Percentiles rank a stretch among this genome's conserved stretches.
phyloP scores from a whole-genome alignment of 2,888 invertebrate species.

The Hanleya hanleyi region DNA sequence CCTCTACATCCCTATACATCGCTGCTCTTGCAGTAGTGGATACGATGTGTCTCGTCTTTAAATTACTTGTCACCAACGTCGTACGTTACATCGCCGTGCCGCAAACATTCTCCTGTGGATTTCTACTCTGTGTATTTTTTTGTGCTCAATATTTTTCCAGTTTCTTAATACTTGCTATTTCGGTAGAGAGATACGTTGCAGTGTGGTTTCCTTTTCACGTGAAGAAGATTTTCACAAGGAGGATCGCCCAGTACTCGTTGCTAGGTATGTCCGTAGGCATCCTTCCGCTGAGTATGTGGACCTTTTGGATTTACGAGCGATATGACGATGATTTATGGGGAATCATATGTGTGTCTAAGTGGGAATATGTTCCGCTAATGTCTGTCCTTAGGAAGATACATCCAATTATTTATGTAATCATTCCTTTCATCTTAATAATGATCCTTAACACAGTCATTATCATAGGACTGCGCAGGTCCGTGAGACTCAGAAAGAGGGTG shows the following conservation, averaged over 20 bases:
- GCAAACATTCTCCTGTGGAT: neutral
- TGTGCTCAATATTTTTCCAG: neutral
- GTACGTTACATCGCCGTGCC: neutral
- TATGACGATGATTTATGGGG: neutral
- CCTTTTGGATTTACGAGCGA: neutral
- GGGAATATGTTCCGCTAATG: neutral
- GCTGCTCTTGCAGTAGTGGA: neutral
- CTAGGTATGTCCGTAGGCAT: neutral
- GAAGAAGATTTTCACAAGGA: neutral
- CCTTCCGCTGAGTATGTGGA: neutral
- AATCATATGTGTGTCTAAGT: neutral
- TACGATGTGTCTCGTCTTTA: neutral
- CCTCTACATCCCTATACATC: neutral
- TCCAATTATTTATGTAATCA: neutral
- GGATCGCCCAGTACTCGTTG: neutral
- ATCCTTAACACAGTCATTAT: neutral
- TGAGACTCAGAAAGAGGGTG: neutral
- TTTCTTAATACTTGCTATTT: neutral
- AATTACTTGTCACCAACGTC: neutral
- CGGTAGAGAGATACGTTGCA: neutral
- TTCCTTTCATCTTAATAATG: neutral
- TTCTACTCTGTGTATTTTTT: neutral
- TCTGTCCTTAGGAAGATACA: neutral
- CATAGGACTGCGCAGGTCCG: neutral
- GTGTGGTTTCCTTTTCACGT: slow-evolving; percentile 1